Conservation (phyloP, 2,888 invertebrate genomes). For the Cheilosia soror region DNA sequence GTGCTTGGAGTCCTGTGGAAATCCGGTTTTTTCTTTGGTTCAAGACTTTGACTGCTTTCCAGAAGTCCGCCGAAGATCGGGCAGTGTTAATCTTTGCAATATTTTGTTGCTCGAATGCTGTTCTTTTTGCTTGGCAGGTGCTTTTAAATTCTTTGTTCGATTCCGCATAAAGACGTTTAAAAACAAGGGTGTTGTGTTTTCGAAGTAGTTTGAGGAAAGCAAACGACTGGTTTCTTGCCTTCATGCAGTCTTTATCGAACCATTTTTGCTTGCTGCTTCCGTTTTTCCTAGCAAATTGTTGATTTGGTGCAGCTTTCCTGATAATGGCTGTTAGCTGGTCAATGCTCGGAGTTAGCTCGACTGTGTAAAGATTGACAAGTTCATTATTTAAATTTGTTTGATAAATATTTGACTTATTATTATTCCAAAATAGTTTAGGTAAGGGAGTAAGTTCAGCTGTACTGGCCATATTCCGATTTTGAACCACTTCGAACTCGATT, state of each 20-base stretch:
- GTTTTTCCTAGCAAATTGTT: constrained; percentile 5
- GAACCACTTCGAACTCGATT: background rate
- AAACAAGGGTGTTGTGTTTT: background rate
- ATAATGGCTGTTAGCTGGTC: background rate
- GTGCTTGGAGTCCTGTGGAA: background rate
- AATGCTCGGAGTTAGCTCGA: background rate
- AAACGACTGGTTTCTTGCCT: constrained; percentile 6
- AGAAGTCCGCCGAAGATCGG: constrained; percentile 7
- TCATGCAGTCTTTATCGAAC: constrained; percentile 8
- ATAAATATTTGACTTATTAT: background rate
- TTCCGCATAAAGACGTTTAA: background rate
- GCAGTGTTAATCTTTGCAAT: background rate
- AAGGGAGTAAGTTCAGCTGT: background rate
- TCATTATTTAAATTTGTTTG: background rate
- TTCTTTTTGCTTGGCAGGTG: constrained; percentile 4
- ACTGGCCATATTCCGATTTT: background rate
- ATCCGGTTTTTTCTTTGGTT: constrained; percentile 1
- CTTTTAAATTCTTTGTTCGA: constrained; percentile 1
- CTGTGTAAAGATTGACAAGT: background rate
- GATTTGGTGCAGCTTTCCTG: background rate
- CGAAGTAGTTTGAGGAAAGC: background rate
- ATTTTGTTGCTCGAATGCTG: background rate
- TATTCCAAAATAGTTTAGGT: background rate
- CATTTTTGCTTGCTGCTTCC: background rate
- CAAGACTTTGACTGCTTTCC: constrained; percentile 11